Evolutionary conservation across 2,888 invertebrate genomes (phyloP).

Genomic region (Drosophila quinaria): DNA sequence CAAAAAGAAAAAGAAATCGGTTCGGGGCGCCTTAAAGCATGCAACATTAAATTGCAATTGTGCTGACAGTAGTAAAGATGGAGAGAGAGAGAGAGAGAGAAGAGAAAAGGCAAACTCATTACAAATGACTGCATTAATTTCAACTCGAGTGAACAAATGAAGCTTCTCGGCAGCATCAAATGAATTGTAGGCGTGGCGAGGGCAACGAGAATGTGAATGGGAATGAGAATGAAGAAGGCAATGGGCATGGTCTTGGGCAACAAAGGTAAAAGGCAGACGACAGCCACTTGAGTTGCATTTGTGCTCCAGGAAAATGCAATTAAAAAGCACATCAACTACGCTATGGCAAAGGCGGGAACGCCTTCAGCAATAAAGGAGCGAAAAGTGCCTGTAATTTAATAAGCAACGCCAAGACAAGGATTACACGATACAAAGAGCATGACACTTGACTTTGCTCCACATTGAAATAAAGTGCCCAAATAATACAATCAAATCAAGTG

Average conservation of each 20-base stretch:
- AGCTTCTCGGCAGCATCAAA: constrained; percentile 51
- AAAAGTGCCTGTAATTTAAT: constrained; percentile 68
- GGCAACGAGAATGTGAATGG: constrained; percentile 3
- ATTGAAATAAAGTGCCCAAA: constrained; percentile 70
- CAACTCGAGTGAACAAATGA: constrained; percentile 72
- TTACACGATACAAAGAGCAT: constrained; percentile 64
- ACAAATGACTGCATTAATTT: constrained; percentile 82
- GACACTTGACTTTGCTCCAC: constrained; percentile 50
- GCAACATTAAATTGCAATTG: constrained; percentile 73
- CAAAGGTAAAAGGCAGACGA: constrained; percentile 59
- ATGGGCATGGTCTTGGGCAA: constrained; percentile 9
- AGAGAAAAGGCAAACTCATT: constrained; percentile 72
- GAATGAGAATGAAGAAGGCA: constrained; percentile 1
- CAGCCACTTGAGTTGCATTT: constrained; percentile 78
- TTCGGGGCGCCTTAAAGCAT: constrained; percentile 43
- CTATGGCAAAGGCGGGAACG: constrained; percentile 19
- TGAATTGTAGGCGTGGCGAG: constrained; percentile 29
- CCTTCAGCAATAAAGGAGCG: constrained; percentile 23
- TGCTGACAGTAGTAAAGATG: constrained; percentile 33
- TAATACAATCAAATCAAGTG: constrained; percentile 28
- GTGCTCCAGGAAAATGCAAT: constrained; percentile 72
- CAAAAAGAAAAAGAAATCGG: constrained; percentile 21
- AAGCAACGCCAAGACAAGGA: constrained; percentile 51
- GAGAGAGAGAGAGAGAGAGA: background rate
- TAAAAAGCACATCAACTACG: constrained; percentile 68